A percentile compares a stretch with the other conserved stretches of the same genome.
Conservation (phyloP, 1,140 invertebrate genomes). For the Trinorchestia longiramus region DNA sequence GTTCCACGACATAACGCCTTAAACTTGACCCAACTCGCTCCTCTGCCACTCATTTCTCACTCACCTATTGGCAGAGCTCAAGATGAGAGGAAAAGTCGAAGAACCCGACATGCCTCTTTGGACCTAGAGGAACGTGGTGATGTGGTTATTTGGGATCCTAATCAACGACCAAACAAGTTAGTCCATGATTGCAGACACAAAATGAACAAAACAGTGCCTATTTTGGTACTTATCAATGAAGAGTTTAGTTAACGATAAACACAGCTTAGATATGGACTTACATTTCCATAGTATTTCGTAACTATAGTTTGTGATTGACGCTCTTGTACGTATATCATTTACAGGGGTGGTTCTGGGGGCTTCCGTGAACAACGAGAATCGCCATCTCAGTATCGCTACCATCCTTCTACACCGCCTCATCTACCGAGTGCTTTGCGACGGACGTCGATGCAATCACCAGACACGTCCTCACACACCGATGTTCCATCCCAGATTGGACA, state of each 20-base stretch:
- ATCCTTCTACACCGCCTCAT: slow-evolving; percentile 28
- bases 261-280: neutral
- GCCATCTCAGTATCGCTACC: neutral
- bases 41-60: neutral
- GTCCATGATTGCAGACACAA: neutral
- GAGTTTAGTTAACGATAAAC: neutral
- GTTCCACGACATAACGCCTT: neutral
- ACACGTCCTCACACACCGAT: neutral
- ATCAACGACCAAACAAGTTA: neutral
- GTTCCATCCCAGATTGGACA: neutral
- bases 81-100: neutral
- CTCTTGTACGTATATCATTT: neutral
- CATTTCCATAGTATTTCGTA: neutral
- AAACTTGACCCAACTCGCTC: neutral
- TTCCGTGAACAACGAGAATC: neutral
- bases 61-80: neutral
- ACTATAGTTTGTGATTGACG: neutral
- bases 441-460: slow-evolving; percentile 7
- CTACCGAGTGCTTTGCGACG: neutral
- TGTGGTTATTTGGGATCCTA: slow-evolving; percentile 25
- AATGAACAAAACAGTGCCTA: neutral
- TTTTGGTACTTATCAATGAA: neutral
- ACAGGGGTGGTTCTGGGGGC: neutral
- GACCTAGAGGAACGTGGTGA: neutral
- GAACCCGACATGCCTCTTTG: slow-evolving; percentile 8